A percentile compares a stretch with the other conserved stretches of the same genome.
These are phyloP conservation scores for Abramis brama DNA, from an alignment of 2,113 vertebrate species.

Conservation along the genomic window DNA sequence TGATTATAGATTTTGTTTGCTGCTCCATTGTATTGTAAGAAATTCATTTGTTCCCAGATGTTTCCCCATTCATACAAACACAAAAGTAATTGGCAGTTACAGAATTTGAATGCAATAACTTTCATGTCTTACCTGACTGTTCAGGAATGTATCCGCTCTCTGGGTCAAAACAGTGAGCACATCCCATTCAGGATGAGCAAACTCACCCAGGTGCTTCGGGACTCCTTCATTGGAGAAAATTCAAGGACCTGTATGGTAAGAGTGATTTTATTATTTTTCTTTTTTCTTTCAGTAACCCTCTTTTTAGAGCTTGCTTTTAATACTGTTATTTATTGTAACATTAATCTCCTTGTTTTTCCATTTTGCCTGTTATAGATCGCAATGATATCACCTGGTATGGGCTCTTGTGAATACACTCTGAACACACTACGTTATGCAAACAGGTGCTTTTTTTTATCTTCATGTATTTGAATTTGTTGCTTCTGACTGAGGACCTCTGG, in stretches of 20 bases:
- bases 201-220: slow-evolving; percentile 93
- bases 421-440: slow-evolving; percentile 97
- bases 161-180: slow-evolving; percentile 93
- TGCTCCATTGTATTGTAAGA: not conserved
- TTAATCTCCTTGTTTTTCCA: not conserved
- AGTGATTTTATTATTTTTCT: not conserved
- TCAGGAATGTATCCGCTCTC: slow-evolving; percentile 96
- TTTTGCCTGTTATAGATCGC: slow-evolving; percentile 83
- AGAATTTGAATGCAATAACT: not conserved
- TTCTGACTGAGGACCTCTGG: slow-evolving; percentile 27
- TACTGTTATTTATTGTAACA: not conserved
- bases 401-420: slow-evolving; percentile 93
- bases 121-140: slow-evolving; percentile 1
- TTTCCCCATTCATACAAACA: not conserved
- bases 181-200: slow-evolving; percentile 97
- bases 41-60: not conserved
- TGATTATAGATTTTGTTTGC: not conserved
- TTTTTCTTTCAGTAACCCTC: not conserved
- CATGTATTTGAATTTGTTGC: not conserved
- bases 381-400: slow-evolving; percentile 96
- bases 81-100: not conserved
- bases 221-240: slow-evolving; percentile 95
- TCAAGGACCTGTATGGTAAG: slow-evolving; percentile 96
- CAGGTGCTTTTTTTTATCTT: slow-evolving; percentile 76
- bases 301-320: not conserved